Conservation (phyloP, 2,888 invertebrate genomes). For the Monochamus alternatus region DNA sequence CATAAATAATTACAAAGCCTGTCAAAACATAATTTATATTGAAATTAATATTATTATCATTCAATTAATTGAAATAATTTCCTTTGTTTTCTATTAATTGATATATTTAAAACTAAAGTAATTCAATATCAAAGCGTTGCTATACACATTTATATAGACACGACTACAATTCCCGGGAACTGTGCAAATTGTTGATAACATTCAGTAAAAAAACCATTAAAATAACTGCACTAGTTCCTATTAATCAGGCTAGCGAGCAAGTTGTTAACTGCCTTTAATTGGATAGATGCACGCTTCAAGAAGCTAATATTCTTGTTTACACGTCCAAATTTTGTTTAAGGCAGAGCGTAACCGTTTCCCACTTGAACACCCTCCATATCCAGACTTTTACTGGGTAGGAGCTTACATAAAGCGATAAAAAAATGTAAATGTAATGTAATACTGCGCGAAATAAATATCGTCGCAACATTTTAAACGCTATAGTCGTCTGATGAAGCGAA, state of each 20-base stretch:
- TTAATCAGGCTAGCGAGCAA: not conserved
- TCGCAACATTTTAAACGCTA: constrained; percentile 4
- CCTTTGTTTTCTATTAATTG: too few relatives aligned
- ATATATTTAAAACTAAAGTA: too few relatives aligned
- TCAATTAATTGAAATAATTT: too few relatives aligned
- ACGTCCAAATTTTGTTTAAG: constrained; percentile 4
- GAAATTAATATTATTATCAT: too few relatives aligned
- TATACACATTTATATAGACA: too few relatives aligned
- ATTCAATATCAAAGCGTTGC: too few relatives aligned
- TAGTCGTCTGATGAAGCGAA: not conserved
- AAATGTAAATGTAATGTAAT: constrained; percentile 15
- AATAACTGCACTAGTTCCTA: not conserved
- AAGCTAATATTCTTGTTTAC: constrained; percentile 10
- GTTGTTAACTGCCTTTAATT: not conserved
- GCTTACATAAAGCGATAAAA: constrained; percentile 14
- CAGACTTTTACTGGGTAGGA: not conserved
- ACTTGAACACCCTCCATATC: constrained; percentile 11
- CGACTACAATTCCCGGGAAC: too few relatives aligned
- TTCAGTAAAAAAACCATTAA: not conserved
- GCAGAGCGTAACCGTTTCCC: constrained; percentile 14
- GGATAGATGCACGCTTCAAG: not conserved
- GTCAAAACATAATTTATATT: too few relatives aligned
- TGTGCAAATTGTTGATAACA: too few relatives aligned
- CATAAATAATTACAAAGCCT: too few relatives aligned
- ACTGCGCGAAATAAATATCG: constrained; percentile 13